Percentiles rank a stretch among this genome's conserved stretches.
These are phyloP conservation scores for Oostethus manadensis DNA, from an alignment of 2,113 vertebrate genomes.

Conservation along the genomic window DNA sequence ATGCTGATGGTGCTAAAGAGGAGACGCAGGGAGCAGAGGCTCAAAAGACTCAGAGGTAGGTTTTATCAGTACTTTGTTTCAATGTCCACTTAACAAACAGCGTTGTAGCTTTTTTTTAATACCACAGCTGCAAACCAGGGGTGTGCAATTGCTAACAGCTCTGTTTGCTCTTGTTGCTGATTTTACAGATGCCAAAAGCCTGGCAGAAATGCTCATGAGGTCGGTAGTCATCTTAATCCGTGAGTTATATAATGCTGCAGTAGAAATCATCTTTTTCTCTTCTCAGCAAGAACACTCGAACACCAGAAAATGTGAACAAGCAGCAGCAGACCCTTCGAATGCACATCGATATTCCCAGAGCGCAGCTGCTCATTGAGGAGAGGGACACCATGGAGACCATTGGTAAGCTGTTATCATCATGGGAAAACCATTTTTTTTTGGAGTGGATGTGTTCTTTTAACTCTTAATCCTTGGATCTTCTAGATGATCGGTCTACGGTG, in stretches of 20 bases:
- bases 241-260: conserved; percentile 33
- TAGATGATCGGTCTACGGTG: conserved; percentile 94
- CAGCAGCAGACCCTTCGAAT: conserved; percentile 94
- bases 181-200: conserved; percentile 94
- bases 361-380: conserved; percentile 97
- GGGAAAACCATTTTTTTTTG: neutral
- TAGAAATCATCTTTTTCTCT: conserved; percentile 20
- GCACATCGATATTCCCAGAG: conserved; percentile 98
- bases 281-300: conserved; percentile 93
- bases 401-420: conserved; percentile 67
- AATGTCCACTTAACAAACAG: no score
- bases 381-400: conserved; percentile 98
- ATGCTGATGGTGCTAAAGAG: conserved; percentile 88
- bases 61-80: neutral
- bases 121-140: no score
- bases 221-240: conserved; percentile 67
- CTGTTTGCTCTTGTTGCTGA: conserved; percentile 63
- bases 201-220: conserved; percentile 99
- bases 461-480: neutral
- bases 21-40: conserved; percentile 89
- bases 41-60: conserved; percentile 92
- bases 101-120: no score
- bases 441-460: no score
- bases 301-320: conserved; percentile 93
- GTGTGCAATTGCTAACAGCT: conserved; percentile 4